A percentile compares a stretch with the other conserved stretches of the same genome.
These are phyloP conservation scores for Nemurella pictetii DNA, from an alignment of 2,888 invertebrate genomes.

Conservation along the genomic window DNA sequence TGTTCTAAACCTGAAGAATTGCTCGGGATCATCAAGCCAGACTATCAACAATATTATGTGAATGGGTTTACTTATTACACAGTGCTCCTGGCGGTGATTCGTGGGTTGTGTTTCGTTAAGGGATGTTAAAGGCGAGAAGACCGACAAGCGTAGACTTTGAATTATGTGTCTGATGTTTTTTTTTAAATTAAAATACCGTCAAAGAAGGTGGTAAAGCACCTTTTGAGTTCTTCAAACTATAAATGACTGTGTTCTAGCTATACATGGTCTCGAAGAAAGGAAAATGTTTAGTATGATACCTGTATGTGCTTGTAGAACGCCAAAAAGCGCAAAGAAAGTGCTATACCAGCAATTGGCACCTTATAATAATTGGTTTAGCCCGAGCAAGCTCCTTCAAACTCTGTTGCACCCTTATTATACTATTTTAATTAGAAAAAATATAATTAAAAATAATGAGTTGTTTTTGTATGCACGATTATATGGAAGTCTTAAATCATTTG, in stretches of 20 bases:
- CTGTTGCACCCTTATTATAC: neutral
- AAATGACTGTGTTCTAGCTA: neutral
- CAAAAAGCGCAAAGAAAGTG: neutral
- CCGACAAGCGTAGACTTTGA: neutral
- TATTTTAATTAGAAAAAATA: neutral
- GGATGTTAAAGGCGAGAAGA: neutral
- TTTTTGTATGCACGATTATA: neutral
- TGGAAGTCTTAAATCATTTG: neutral
- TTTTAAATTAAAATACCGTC: neutral
- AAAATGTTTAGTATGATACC: neutral
- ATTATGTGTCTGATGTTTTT: neutral
- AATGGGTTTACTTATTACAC: neutral
- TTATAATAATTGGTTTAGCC: neutral
- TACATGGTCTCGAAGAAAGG: no score
- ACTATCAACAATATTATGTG: neutral
- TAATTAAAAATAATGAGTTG: neutral
- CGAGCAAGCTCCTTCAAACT: neutral
- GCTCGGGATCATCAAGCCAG: neutral
- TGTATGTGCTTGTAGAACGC: neutral
- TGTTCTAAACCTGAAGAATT: constrained; percentile 20
- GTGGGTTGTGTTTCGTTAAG: neutral
- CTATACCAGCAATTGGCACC: neutral
- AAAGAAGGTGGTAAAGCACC: neutral
- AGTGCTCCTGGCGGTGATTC: neutral
- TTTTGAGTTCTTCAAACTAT: neutral